These are phyloP conservation scores for Calvadosia cruxmelitensis DNA, from an alignment of 30 jellyfish, hydroid and myxozoan species.

Conservation along the genomic window DNA sequence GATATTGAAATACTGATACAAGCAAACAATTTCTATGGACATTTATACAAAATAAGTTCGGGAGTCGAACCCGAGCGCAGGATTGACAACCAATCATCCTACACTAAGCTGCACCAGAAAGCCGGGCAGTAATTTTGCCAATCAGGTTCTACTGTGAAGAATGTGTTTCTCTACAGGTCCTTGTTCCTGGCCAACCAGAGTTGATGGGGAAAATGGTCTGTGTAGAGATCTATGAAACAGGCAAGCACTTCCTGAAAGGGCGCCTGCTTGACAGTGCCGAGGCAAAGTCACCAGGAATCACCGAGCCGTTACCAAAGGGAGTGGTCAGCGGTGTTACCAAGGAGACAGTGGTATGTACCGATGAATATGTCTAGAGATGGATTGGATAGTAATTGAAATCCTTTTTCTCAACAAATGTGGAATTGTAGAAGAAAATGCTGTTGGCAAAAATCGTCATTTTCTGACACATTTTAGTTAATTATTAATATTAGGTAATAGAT, in stretches of 20 bases:
- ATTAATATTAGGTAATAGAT: no score
- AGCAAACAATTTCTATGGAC: no score
- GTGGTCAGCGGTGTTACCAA: slow-evolving; percentile 60
- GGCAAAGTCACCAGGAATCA: slow-evolving; percentile 47
- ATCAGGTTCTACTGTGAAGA: no score
- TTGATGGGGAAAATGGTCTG: slow-evolving; percentile 90
- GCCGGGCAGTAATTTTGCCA: no score
- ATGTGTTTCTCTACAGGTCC: slow-evolving; percentile 69
- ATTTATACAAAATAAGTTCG: no score
- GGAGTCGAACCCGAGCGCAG: no score
- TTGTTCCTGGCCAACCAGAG: slow-evolving; percentile 44
- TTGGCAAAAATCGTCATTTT: neutral
- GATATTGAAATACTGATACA: no score
- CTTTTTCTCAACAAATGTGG: neutral
- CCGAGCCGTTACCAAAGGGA: slow-evolving; percentile 60
- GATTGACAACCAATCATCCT: no score
- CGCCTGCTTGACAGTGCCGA: slow-evolving; percentile 23
- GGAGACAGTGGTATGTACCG: neutral
- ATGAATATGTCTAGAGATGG: neutral
- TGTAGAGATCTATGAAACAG: slow-evolving; percentile 80
- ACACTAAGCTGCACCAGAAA: no score
- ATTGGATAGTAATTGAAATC: neutral
- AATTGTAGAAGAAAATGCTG: neutral
- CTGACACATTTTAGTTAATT: no score
- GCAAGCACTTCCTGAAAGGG: slow-evolving; percentile 84